Percentiles rank a stretch among this genome's conserved stretches.
phyloP scores from a whole-genome alignment of 2,797 vertebrate species.

The Pipistrellus nathusii region DNA sequence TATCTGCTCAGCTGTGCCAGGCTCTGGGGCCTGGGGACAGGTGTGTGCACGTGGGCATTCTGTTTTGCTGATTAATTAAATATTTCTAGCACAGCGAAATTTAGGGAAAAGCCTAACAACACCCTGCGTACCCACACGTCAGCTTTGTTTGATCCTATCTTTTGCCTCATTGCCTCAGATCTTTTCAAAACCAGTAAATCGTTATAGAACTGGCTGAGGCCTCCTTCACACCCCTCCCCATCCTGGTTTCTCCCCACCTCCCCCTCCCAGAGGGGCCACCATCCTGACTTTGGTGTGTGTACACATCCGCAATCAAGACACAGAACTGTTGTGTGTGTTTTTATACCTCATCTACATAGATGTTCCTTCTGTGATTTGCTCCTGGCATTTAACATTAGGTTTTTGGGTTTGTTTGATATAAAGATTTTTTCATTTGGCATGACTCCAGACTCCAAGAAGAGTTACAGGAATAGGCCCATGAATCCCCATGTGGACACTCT shows the following conservation, averaged over 20 bases:
- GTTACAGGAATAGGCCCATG: not conserved
- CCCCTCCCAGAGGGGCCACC: accelerated
- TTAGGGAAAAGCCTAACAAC: not conserved
- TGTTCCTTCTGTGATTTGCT: not conserved
- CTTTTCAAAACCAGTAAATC: not conserved
- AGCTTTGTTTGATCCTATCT: not conserved
- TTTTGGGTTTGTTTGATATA: not conserved
- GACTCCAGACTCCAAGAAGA: not conserved
- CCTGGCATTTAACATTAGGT: not conserved
- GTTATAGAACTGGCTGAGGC: not conserved
- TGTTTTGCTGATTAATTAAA: not conserved
- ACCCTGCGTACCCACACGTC: not conserved
- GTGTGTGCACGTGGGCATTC: not conserved
- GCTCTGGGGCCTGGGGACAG: not conserved
- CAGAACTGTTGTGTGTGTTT: not conserved
- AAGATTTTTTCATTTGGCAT: not conserved
- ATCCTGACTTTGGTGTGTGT: too few relatives aligned
- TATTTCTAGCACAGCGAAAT: not conserved
- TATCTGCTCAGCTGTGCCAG: not conserved
- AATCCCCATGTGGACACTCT: not conserved
- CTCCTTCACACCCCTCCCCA: not conserved
- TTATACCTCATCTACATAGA: not conserved
- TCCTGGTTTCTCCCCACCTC: too few relatives aligned
- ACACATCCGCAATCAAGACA: not conserved
- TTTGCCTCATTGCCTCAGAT: not conserved